A percentile compares a stretch with the other conserved stretches of the same genome.
Evolutionary conservation across 2,113 vertebrate genomes (phyloP).

Genomic region (Narcine bancroftii): DNA sequence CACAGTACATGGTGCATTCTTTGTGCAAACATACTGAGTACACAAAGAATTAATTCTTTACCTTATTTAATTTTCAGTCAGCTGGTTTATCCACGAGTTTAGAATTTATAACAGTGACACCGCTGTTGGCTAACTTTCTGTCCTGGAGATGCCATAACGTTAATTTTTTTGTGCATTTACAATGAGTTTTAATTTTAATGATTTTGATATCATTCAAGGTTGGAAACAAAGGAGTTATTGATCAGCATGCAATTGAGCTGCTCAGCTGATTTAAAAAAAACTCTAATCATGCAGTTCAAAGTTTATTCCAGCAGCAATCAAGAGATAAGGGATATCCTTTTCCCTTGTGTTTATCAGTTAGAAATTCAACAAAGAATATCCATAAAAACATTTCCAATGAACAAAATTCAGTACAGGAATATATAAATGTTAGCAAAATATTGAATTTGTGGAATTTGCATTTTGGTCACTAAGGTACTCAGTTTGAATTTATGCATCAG

Average conservation of each 20-base stretch:
- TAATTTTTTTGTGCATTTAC: neutral
- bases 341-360: neutral
- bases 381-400: no score
- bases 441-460: neutral
- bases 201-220: neutral
- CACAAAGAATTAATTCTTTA: neutral
- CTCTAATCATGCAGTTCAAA: conserved; percentile 56
- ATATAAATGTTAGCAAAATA: neutral
- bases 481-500: neutral
- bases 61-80: neutral
- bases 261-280: conserved; percentile 58
- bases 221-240: conserved; percentile 51
- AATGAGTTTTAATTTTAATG: neutral
- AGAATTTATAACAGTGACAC: conserved; percentile 15
- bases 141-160: conserved; percentile 11
- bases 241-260: conserved; percentile 53
- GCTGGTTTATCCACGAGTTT: neutral
- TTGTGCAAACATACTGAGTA: neutral
- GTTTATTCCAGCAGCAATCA: conserved; percentile 39
- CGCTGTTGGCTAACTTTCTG: neutral
- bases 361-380: no score
- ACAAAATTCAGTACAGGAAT: no score
- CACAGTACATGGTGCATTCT: neutral
- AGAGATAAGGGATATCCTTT: no score
- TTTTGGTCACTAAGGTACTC: neutral